These are phyloP conservation scores for Silurus lanzhouensis DNA, from an alignment of 2,797 vertebrate genomes.

Conservation along the genomic window DNA sequence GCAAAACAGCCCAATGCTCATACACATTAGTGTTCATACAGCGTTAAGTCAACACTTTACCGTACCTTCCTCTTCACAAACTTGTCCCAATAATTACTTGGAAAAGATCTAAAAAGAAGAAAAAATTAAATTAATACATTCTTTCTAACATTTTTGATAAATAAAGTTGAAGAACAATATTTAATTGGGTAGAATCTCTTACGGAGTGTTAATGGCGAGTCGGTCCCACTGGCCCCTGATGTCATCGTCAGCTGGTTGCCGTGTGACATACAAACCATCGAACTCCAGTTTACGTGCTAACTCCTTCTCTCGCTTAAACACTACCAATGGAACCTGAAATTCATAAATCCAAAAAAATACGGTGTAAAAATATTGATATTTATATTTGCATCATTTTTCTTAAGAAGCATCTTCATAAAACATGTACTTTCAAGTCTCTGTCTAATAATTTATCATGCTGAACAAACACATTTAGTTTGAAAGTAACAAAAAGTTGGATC, in stretches of 20 bases:
- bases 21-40: neutral
- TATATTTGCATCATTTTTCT: neutral
- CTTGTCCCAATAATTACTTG: slow-evolving; percentile 81
- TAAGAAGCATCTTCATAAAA: neutral
- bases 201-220: slow-evolving; percentile 90
- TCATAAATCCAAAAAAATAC: neutral
- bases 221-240: slow-evolving; percentile 96
- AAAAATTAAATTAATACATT: neutral
- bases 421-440: neutral
- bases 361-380: neutral
- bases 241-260: slow-evolving; percentile 90
- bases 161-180: neutral
- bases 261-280: slow-evolving; percentile 87
- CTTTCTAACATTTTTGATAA: neutral
- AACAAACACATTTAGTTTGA: too few species aligned
- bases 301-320: slow-evolving; percentile 96
- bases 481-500: too few species aligned
- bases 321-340: slow-evolving; percentile 86
- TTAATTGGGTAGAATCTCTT: slow-evolving; percentile 59
- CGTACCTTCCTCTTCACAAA: slow-evolving; percentile 82
- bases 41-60: neutral
- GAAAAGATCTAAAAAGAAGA: slow-evolving; percentile 71
- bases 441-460: neutral
- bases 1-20: neutral
- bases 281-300: slow-evolving; percentile 90